Base-by-base conservation (phyloP, 2,797 vertebrate species). In the Mus caroli region DNA sequence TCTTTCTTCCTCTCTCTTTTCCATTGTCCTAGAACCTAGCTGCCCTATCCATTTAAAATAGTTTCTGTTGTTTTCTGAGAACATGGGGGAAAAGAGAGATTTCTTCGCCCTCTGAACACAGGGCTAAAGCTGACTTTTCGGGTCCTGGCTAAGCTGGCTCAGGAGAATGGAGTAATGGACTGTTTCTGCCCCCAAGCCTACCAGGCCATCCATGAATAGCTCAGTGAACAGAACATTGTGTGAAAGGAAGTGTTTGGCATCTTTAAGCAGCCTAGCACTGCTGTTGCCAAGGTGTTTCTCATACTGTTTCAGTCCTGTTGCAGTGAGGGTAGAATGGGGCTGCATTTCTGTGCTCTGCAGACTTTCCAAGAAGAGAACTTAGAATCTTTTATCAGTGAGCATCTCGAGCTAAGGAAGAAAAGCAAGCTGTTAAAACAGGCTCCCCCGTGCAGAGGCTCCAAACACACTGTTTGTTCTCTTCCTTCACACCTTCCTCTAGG, bases 171-270 rank as follows among this genome's bases (percentile, higher is more conserved):
- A 50, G 97, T 37, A 77, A 0, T 54, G 94, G 87, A 95, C 92
- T 31, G 5, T 97, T 97, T 96, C 93, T 92, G 84, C 95, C 97
- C 97, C 96, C 64, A 69, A 67, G 82, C 88, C 92, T 82, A 5
- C 40, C 85, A 80, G 89, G 87, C 56, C 89, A 19, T 94, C 31
- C 4, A 1, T 8, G 76, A 64, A 26, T 46, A 80, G 96, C 46
- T 52, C 90, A 62, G 64, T 60, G 91, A 67, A 24, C 40, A 96
- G 56, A 94, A 82, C 84, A 71, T 43, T 75, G 5, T 76, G 94
- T 95, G 94, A 96, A 88, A 83, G 95, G 91, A 94, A 84, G 85
- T 1, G 88, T 79, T 96, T 37, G 96, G 95, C 64, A 77, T 94
- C 52, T 3, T 73, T 94, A 94, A 88, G 88, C 93, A 58, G 69